Evolutionary conservation across 2,888 invertebrate species (phyloP), one percentile per base, ranked within the genome.

Genomic region (Iphiclides podalirius): DNA sequence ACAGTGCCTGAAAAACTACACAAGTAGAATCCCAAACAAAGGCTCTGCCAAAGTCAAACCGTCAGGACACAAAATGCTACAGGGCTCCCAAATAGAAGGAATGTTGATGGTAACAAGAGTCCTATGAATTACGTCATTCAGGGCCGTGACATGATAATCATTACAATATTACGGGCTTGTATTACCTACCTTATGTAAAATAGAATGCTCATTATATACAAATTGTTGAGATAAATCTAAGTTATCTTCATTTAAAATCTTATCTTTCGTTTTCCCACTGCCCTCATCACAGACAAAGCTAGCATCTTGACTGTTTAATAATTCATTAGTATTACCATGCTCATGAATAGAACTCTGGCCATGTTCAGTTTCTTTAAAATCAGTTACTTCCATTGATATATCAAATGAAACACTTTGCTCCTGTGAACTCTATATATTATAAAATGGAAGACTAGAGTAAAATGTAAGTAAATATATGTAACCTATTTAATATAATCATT

Each of bases 191-290:
- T 63, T 63, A 51, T 63, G 61, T 41, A 67, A 50, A 1, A 58
- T 52, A 34, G 52, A 63, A 41, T 77, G 78, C 54, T 78, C 84
- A 8, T 70, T 62, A 58, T 85, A 87, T 11, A 75, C 70, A 67
- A 86, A 86, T 57, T 77, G 71, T 1, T n/a, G n/a, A n/a, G 85
- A 83, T 12, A 68, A 61, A 57, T 83, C 76, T 39, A 87, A 66
- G 50, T 84, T 76, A 52, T 78, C 78, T 59, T 79, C 71, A 53
- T 75, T 82, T 9, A 81, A 47, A 42, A 81, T 67, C 67, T 76
- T 77, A 31, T 82, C 75, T 62, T 76, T 75, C 7, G 79, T 75
- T 51, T 69, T 73, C 71, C 70, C n/a, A 75, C 75, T 14, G 11
- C 33, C 42, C 14, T 75, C 75, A 26, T 75, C 74, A 51, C 64